Percentiles rank a stretch among this genome's conserved stretches.
phyloP scores from a whole-genome alignment of 2,888 invertebrate species.

The Cantharis lateralis region DNA sequence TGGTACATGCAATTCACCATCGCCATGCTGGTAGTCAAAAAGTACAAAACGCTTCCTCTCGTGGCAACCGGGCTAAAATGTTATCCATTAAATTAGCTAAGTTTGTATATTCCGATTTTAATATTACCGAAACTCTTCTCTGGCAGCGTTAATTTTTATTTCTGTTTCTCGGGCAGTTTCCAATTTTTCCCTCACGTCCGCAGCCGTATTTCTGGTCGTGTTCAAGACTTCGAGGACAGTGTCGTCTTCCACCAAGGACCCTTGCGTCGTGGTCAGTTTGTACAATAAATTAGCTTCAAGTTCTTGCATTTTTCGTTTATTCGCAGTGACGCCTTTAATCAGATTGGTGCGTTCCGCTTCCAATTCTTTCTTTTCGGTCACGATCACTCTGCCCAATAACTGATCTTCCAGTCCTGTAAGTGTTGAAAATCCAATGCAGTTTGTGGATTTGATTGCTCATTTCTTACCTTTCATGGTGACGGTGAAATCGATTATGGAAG shows the following conservation, averaged over 20 bases:
- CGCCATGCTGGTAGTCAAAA: slow-evolving; percentile 85
- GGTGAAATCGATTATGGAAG: slow-evolving; percentile 88
- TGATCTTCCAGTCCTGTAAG: slow-evolving; percentile 79
- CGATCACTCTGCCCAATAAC: slow-evolving; percentile 79
- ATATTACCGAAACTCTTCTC: slow-evolving; percentile 72
- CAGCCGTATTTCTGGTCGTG: slow-evolving; percentile 78
- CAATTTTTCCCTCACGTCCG: slow-evolving; percentile 81
- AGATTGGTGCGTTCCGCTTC: slow-evolving; percentile 81
- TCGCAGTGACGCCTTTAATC: slow-evolving; percentile 80
- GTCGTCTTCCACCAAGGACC: slow-evolving; percentile 85
- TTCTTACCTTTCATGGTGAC: slow-evolving; percentile 81
- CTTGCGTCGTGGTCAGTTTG: slow-evolving; percentile 84
- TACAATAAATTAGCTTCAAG: slow-evolving; percentile 82
- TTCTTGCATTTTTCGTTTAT: slow-evolving; percentile 83
- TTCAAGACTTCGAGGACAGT: slow-evolving; percentile 82
- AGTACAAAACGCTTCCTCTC: slow-evolving; percentile 85
- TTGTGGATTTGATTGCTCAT: not conserved
- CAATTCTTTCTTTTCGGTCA: slow-evolving; percentile 81
- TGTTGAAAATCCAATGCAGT: not conserved
- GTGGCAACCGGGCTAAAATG: slow-evolving; percentile 76
- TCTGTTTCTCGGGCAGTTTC: slow-evolving; percentile 80
- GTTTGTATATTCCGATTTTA: not conserved
- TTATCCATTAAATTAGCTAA: not conserved
- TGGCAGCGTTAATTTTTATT: slow-evolving; percentile 79
- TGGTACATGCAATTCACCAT: slow-evolving; percentile 91